A percentile compares a stretch with the other conserved stretches of the same genome.
Conservation (phyloP, 2,113 vertebrate genomes). For the Bos indicus region DNA sequence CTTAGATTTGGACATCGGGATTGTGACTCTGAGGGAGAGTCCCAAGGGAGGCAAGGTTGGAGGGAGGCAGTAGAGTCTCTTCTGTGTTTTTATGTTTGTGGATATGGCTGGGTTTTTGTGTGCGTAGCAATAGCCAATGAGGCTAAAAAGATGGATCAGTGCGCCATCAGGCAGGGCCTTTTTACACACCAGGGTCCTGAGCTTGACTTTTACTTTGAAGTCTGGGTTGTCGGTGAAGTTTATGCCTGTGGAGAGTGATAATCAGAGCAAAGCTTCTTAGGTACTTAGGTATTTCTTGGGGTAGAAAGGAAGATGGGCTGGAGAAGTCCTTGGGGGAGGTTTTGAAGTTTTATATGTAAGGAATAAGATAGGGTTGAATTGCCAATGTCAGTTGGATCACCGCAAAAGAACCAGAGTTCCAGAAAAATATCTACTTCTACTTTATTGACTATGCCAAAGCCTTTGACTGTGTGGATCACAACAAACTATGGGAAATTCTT, state of each 20-base stretch:
- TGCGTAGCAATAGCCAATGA: rapidly evolving
- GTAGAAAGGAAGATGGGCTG: not conserved
- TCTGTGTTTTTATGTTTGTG: not conserved
- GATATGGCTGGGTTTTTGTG: not conserved
- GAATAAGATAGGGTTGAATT: not conserved
- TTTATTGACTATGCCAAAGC: not conserved
- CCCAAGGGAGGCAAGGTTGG: not conserved
- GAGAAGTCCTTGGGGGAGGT: not conserved
- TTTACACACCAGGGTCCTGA: not conserved
- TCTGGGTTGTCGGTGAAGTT: not conserved
- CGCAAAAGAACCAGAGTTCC: not conserved
- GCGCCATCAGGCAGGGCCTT: not conserved
- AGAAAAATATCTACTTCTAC: not conserved
- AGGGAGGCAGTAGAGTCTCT: not conserved
- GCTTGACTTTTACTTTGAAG: not conserved
- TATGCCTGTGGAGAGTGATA: not conserved
- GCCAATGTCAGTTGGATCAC: not conserved
- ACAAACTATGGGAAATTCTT: not conserved
- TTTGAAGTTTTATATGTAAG: not conserved
- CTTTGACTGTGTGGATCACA: not conserved
- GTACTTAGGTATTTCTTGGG: not conserved
- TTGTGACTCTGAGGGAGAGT: not conserved
- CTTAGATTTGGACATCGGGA: not conserved
- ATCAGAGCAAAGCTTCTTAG: not conserved
- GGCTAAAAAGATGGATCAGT: not conserved